Evolutionary conservation across 2,113 vertebrate genomes (phyloP).

Genomic region (Casuarius casuarius): DNA sequence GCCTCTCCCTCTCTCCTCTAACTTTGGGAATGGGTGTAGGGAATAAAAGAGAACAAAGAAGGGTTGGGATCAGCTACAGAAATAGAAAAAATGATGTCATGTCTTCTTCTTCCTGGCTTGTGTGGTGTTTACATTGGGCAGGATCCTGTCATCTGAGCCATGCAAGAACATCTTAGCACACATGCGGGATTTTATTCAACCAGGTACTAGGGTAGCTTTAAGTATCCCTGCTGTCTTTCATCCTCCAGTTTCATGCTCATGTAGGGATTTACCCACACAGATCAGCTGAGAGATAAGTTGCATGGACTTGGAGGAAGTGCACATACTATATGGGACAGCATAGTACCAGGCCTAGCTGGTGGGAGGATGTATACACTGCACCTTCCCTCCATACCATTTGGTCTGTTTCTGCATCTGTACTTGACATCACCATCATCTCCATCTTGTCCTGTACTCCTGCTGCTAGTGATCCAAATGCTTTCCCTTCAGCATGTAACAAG

Average conservation of each 20-base stretch:
- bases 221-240: not conserved
- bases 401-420: not conserved
- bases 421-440: not conserved
- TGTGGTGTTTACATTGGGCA: not conserved
- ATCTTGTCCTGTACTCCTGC: not conserved
- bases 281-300: not conserved
- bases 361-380: not conserved
- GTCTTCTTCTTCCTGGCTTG: not conserved
- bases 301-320: not conserved
- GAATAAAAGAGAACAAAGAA: slow-evolving; percentile 13
- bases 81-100: not conserved
- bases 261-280: not conserved
- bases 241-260: not conserved
- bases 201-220: not conserved
- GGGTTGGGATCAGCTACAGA: not conserved
- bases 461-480: not conserved
- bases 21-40: not conserved
- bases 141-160: not conserved
- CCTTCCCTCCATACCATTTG: accelerated
- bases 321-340: not conserved
- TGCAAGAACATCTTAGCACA: not conserved
- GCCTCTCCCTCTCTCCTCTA: not conserved
- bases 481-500: not conserved
- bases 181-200: not conserved
- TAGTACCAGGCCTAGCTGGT: not conserved